phyloP scores from a whole-genome alignment of 1,140 invertebrate genomes.

The Drosophila subobscura region DNA sequence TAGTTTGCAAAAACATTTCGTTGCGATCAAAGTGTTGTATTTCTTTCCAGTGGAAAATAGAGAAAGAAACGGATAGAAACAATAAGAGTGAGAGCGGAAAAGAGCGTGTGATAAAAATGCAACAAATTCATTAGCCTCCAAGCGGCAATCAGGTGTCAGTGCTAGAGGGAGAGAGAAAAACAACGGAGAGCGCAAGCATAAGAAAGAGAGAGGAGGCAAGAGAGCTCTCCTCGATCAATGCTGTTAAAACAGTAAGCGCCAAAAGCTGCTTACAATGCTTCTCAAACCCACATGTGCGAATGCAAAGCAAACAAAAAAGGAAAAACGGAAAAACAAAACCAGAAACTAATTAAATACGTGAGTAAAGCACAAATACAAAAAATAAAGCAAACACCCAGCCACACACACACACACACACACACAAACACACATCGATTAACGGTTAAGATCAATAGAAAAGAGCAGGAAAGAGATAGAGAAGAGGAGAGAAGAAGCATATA shows the following conservation, averaged over 20 bases:
- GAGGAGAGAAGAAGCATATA: no score
- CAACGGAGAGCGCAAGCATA: not conserved
- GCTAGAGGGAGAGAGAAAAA: conserved; percentile 1
- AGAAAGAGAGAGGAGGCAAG: not conserved
- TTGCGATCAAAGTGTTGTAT: conserved; percentile 18
- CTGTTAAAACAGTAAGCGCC: conserved; percentile 35
- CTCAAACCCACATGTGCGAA: conserved; percentile 31
- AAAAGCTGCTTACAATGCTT: conserved; percentile 27
- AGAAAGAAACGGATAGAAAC: conserved; percentile 5
- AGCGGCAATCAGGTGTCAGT: conserved; percentile 32
- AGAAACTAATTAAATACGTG: conserved; percentile 46
- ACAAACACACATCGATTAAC: conserved; percentile 6
- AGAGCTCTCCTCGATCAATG: conserved; percentile 5
- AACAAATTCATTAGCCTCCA: conserved; percentile 8
- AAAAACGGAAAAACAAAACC: conserved; percentile 2
- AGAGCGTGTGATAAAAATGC: conserved; percentile 5
- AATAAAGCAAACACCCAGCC: conserved; percentile 9
- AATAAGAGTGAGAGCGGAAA: not conserved
- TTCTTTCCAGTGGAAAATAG: conserved; percentile 26
- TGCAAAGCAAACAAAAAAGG: conserved; percentile 30
- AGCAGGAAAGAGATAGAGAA: not conserved
- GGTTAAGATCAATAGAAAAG: conserved; percentile 12
- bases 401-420: not conserved
- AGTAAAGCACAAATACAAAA: conserved; percentile 17
- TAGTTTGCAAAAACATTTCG: conserved; percentile 21